These are phyloP conservation scores for Autographa pulchrina DNA, from an alignment of 2,888 invertebrate species.

Conservation along the genomic window DNA sequence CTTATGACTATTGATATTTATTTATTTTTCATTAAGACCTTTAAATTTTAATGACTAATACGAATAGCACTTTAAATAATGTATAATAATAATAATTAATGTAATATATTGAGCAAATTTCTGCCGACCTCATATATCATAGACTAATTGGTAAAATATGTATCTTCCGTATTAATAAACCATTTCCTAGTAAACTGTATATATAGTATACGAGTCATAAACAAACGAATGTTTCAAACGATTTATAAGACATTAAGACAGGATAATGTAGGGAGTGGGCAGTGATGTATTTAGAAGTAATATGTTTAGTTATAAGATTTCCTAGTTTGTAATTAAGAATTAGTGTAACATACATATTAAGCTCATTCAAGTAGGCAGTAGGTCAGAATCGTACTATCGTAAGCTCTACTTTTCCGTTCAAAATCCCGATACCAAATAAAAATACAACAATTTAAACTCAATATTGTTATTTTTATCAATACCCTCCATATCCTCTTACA, in stretches of 20 bases:
- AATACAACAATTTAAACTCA: neutral
- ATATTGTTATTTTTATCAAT: neutral
- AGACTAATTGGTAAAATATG: neutral
- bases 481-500: neutral
- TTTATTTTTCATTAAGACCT: no score
- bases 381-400: no score
- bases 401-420: neutral
- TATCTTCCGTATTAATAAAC: slow-evolving; percentile 39
- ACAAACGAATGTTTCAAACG: slow-evolving; percentile 25
- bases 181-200: slow-evolving; percentile 38
- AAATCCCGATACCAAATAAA: neutral
- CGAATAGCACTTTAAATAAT: no score
- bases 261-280: no score
- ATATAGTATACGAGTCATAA: slow-evolving; percentile 28
- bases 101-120: no score
- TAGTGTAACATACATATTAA: no score
- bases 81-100: no score
- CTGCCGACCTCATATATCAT: neutral
- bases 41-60: no score
- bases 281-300: no score
- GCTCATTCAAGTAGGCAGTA: no score
- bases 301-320: no score
- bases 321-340: no score
- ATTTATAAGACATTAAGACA: neutral
- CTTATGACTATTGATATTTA: neutral